Conservation (phyloP, 1,140 invertebrate species). For the Holotrichia oblita region DNA sequence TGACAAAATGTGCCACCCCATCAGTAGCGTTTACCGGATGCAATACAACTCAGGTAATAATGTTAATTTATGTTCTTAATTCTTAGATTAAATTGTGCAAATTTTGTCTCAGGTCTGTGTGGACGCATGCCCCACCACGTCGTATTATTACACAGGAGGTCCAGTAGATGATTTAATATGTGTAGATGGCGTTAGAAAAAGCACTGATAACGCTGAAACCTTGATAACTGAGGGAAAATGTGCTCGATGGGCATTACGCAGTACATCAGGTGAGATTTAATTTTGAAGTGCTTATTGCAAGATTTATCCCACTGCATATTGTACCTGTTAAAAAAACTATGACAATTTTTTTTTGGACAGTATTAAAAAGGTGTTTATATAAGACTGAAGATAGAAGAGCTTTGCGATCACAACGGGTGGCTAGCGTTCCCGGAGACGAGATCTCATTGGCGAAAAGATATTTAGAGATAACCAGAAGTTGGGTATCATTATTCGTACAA, state of each 20-base stretch:
- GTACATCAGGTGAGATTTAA: conserved; percentile 75
- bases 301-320: too few relatives aligned
- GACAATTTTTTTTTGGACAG: conserved; percentile 42
- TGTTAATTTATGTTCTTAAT: too few relatives aligned
- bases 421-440: conserved; percentile 46
- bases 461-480: conserved; percentile 49
- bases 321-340: neutral
- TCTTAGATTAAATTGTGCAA: neutral
- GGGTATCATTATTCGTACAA: conserved; percentile 52
- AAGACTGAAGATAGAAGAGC: conserved; percentile 50
- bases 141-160: conserved; percentile 50
- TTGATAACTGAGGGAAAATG: conserved; percentile 72
- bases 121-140: conserved; percentile 74
- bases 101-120: conserved; percentile 76
- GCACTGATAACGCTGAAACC: conserved; percentile 59
- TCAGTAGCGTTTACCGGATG: conserved; percentile 82
- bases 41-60: conserved; percentile 84
- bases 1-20: conserved; percentile 78
- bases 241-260: conserved; percentile 78
- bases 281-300: too few relatives aligned
- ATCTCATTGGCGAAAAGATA: conserved; percentile 48
- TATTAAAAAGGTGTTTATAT: conserved; percentile 55
- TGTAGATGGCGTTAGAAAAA: conserved; percentile 65
- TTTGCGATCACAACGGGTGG: neutral
- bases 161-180: conserved; percentile 70